A percentile compares a stretch with the other conserved stretches of the same genome.
Evolutionary conservation across 2,888 invertebrate genomes (phyloP).

Genomic region (Eupeodes latifasciatus): DNA sequence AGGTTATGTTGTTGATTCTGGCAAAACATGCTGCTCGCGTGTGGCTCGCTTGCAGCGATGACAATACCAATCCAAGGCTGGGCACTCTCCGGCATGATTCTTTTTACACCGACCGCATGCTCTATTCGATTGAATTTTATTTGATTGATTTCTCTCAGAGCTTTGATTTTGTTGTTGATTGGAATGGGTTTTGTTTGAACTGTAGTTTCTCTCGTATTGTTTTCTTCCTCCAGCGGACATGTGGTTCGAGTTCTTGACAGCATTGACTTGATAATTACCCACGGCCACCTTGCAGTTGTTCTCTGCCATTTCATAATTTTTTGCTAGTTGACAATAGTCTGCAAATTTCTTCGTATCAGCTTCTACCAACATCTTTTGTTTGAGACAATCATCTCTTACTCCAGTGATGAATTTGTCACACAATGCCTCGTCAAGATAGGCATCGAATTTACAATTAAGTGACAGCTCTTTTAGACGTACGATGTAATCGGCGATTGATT

Average conservation of each 20-base stretch:
- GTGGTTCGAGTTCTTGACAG: neutral
- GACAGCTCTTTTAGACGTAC: neutral
- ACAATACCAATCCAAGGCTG: neutral
- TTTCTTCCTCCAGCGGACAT: neutral
- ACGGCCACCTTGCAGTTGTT: neutral
- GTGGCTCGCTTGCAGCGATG: too few relatives aligned
- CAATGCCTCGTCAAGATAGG: neutral
- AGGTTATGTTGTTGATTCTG: neutral
- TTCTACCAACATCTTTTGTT: conserved; percentile 4
- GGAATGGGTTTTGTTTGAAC: neutral
- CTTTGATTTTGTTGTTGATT: neutral
- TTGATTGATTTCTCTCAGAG: neutral
- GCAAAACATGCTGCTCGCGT: neutral
- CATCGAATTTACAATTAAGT: neutral
- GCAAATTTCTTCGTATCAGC: conserved; percentile 3
- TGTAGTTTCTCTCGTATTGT: neutral
- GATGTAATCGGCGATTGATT: conserved; percentile 9
- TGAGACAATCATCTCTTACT: conserved; percentile 7
- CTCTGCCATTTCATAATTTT: conserved; percentile 14
- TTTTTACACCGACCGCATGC: neutral
- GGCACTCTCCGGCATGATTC: neutral
- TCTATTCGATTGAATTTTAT: neutral
- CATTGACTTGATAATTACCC: neutral
- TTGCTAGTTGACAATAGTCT: conserved; percentile 7
- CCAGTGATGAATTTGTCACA: conserved; percentile 2